A percentile compares a stretch with the other conserved stretches of the same genome.
phyloP scores from a whole-genome alignment of 1,140 invertebrate species.

The Aplysia californica region DNA sequence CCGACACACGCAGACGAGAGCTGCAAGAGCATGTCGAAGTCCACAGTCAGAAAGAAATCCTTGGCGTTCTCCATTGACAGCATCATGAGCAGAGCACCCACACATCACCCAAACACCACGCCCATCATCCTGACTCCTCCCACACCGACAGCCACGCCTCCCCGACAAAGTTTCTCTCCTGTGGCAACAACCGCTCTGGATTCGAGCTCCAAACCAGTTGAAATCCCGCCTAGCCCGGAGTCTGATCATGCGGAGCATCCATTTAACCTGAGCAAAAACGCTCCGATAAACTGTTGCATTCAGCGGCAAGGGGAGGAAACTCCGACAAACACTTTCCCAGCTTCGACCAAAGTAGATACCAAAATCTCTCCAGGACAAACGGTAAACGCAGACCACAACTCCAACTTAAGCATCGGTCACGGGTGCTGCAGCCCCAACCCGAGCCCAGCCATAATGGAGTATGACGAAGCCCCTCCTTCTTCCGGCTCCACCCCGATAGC shows the following conservation, averaged over 20 bases:
- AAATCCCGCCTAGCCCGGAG: not conserved
- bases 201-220: not conserved
- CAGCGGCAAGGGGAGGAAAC: not conserved
- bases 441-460: not conserved
- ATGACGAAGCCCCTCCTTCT: not conserved
- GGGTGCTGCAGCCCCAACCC: not conserved
- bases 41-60: not conserved
- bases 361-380: no score
- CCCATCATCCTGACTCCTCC: not conserved
- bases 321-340: no score
- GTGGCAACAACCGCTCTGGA: not conserved
- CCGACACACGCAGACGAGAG: not conserved
- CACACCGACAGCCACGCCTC: not conserved
- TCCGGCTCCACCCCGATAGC: not conserved
- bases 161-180: not conserved
- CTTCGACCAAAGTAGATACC: no score
- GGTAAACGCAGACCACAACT: no score
- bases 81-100: not conserved
- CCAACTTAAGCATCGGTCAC: no score
- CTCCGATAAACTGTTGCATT: not conserved
- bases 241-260: not conserved
- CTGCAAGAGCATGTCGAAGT: no score
- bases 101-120: not conserved
- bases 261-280: not conserved
- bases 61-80: slow-evolving; percentile 20